Base-by-base conservation (phyloP, 2,797 vertebrate genomes). In the Diplodus sargus region DNA sequence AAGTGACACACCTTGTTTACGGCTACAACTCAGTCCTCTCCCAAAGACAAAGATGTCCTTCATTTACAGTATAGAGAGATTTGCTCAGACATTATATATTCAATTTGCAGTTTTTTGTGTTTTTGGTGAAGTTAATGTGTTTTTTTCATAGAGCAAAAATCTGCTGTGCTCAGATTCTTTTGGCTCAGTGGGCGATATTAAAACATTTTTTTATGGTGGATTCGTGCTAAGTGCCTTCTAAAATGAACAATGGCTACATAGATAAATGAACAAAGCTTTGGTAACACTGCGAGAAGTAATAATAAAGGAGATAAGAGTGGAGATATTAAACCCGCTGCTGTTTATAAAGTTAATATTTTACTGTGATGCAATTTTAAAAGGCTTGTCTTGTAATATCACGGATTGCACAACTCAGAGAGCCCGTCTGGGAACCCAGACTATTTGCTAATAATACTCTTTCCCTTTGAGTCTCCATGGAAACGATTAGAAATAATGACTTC, bases 341-440 rank as follows among this genome's bases (percentile, higher is more conserved):
- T 63, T 78, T 28, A 54, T 71, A 14, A 76, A 70, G 76, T 80
- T 79, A 81, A 85, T 88, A 57, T 58, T 87, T 85, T 43, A 82
- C 71, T 16, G 63, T 59, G 23, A 57, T 30, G 18, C 28, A 53
- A 63, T 78, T 58, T 76, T 43, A 47, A 54, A 47, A 64, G 8
- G 5, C 14, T 56, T 80, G 39, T 76, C 53, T 57, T 25, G 1
- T 56, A 76, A 54, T 30, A 52, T 52, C 45, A 30, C 13, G 8
- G 9, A 69, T 61, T 82, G 22, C 39, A 47, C 14, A 82, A 71
- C n/a, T 49, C 10, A 4, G 3, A 51, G 39, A 42, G 18, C 2
- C 6, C 51, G 57, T 62, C 18, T 20, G 15, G 52, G 53, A 79
- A 77, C 49, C 13, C n/a, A 42, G 2, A 48, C 43, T 49, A 70